These are phyloP conservation scores for Morelia viridis DNA, from an alignment of 2,797 vertebrate genomes.

Conservation along the genomic window DNA sequence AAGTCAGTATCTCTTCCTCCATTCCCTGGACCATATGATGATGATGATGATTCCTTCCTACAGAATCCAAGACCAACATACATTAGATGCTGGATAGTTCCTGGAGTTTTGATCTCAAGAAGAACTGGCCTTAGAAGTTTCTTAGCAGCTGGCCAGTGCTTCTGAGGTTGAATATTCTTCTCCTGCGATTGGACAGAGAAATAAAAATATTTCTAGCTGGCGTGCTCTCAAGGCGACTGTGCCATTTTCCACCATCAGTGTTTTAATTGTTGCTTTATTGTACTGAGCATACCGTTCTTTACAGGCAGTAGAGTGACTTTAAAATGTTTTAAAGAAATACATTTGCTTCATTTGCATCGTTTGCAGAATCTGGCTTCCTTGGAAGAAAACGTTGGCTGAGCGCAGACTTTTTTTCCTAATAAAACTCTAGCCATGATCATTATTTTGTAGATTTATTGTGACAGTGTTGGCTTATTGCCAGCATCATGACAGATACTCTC, in stretches of 20 bases:
- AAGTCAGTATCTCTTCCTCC: not conserved
- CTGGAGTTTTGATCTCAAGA: not conserved
- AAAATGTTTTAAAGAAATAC: not conserved
- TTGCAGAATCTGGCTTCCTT: constrained; percentile 16
- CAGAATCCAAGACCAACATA: not conserved
- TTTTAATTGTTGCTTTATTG: not conserved
- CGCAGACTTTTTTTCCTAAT: not conserved
- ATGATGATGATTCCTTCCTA: not conserved
- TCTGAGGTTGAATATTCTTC: not conserved
- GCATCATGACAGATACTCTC: not conserved
- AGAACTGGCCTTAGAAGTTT: not conserved
- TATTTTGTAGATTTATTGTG: not conserved
- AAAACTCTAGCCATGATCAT: not conserved
- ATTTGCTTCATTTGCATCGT: not conserved
- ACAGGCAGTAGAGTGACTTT: not conserved
- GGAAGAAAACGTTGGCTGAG: not conserved
- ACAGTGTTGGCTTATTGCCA: not conserved
- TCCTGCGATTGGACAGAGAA: not conserved
- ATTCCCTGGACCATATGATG: not conserved
- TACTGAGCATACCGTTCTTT: not conserved
- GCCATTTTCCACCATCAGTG: not conserved
- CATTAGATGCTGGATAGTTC: not conserved
- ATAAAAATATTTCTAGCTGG: not conserved
- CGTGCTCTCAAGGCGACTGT: not conserved
- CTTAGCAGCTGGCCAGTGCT: not conserved